Percentiles rank a stretch among this genome's conserved stretches.
Conservation (phyloP, 2,888 invertebrate genomes). For the Microplitis deprimator region DNA sequence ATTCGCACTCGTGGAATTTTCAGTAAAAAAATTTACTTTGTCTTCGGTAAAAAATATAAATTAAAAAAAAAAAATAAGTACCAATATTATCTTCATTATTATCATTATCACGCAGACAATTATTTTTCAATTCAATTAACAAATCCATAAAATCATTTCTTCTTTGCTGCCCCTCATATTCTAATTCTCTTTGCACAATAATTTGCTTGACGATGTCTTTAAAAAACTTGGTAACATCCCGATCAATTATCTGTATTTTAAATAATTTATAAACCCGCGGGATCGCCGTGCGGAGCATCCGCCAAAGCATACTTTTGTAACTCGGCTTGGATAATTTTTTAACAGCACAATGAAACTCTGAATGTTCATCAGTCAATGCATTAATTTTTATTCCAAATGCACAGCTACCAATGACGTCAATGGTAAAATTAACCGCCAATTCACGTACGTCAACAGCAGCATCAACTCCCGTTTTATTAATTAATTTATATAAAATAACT, state of each 20-base stretch:
- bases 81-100: conserved; percentile 3
- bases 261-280: conserved; percentile 60
- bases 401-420: conserved; percentile 73
- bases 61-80: not conserved
- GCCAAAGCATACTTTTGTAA: conserved; percentile 64
- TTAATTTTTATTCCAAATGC: conserved; percentile 73
- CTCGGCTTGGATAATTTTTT: conserved; percentile 66
- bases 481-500: conserved; percentile 62
- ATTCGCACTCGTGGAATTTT: too few species aligned
- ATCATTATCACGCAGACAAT: conserved; percentile 53
- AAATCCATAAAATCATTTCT: conserved; percentile 70
- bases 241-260: conserved; percentile 62
- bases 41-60: not conserved
- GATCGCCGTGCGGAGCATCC: conserved; percentile 64
- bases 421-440: conserved; percentile 71
- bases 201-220: conserved; percentile 65
- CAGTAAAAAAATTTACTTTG: too few species aligned
- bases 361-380: conserved; percentile 67
- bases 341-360: conserved; percentile 68
- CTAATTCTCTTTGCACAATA: conserved; percentile 58
- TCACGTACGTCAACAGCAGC: conserved; percentile 68
- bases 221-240: conserved; percentile 64
- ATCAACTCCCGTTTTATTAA: conserved; percentile 49
- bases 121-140: conserved; percentile 67
- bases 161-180: conserved; percentile 53